Evolutionary conservation across 2,113 vertebrate species (phyloP).

Genomic region (Gymnobelideus leadbeateri): DNA sequence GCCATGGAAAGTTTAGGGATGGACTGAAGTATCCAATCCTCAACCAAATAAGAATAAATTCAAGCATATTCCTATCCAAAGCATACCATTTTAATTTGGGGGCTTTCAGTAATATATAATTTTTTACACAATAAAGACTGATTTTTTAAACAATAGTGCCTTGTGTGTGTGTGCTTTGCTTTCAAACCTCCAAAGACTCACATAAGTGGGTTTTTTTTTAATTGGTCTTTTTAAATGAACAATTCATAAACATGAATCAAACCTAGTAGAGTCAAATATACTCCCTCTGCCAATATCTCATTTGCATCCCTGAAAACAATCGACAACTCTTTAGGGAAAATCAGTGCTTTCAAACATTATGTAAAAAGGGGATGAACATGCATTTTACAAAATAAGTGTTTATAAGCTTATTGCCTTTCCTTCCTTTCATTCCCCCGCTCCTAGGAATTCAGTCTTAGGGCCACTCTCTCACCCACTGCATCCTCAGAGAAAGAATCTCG

Average conservation of each 20-base stretch:
- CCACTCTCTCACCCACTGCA: background rate
- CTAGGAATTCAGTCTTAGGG: background rate
- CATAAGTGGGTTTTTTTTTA: conserved; percentile 21
- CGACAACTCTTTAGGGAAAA: conserved; percentile 47
- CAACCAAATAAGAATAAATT: background rate
- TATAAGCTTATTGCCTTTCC: background rate
- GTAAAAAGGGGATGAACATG: conserved; percentile 7
- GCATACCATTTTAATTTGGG: conserved; percentile 26
- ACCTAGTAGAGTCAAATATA: background rate
- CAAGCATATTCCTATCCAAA: conserved; percentile 9
- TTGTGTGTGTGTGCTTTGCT: conserved; percentile 49
- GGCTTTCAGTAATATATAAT: conserved; percentile 20
- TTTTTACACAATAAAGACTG: conserved; percentile 60
- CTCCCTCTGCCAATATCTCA: background rate
- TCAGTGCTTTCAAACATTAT: conserved; percentile 29
- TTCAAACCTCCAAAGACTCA: conserved; percentile 36
- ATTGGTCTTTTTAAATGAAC: conserved; percentile 63
- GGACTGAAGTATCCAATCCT: background rate
- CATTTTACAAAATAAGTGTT: background rate
- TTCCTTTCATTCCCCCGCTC: background rate
- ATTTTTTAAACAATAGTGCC: conserved; percentile 61
- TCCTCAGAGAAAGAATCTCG: background rate
- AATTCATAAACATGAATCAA: conserved; percentile 57
- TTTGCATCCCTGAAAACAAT: conserved; percentile 38
- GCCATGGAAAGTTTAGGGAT: background rate